phyloP scores from a whole-genome alignment of 2,113 vertebrate species.

The Cariama cristata region DNA sequence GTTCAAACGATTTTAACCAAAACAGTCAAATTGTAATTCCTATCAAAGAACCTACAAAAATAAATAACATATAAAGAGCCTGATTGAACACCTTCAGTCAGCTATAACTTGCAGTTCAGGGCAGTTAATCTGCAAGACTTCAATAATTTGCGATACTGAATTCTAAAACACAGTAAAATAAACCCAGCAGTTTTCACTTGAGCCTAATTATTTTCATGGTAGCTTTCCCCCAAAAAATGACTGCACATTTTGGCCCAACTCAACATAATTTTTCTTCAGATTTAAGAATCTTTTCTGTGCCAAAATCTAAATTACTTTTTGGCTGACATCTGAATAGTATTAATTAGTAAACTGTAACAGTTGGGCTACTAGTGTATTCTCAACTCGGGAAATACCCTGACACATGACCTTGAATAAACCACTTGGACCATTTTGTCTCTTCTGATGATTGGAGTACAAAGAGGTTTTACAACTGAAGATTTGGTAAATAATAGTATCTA shows the following conservation, averaged over 20 bases:
- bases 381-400: neutral
- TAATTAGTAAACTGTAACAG: neutral
- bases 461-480: neutral
- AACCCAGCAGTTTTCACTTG: neutral
- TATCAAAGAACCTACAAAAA: neutral
- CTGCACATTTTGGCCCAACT: neutral
- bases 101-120: neutral
- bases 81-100: neutral
- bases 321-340: neutral
- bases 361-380: neutral
- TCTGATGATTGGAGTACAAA: neutral
- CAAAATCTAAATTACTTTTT: neutral
- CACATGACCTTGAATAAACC: neutral
- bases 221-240: neutral
- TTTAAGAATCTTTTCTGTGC: neutral
- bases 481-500: neutral
- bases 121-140: neutral
- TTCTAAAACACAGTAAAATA: neutral
- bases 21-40: neutral
- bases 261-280: neutral
- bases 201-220: neutral
- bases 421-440: neutral
- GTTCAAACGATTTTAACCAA: neutral
- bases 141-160: neutral
- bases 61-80: neutral